Base-by-base conservation (phyloP, 1,140 invertebrate species). In the Hylyphantes graminicola region DNA sequence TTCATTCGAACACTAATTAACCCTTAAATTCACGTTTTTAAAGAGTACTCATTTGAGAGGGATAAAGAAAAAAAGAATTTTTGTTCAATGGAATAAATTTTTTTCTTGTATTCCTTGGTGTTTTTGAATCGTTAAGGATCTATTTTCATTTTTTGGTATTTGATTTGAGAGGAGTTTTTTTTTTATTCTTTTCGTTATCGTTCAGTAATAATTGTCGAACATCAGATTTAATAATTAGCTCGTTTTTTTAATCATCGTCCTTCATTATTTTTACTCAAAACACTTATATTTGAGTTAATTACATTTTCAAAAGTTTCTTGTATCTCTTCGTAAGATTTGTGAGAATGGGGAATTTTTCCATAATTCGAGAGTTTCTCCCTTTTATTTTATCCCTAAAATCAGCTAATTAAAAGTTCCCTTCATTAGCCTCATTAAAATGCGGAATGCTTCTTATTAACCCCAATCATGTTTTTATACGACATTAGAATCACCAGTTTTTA, bases 221-320 rank as follows among this genome's bases (percentile, higher is more conserved):
- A 81, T 81, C 67, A 81, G 67, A 81, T 81, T 81, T 81, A 81
- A 81, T 81, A 81, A 72, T 81, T 81, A 81, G 68, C 68, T 55
- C 9, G 17, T 77, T 78, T 78, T 77, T 48, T 63, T 10, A 59
- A 11, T 67, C 63, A 35, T 64, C 51, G 51, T 55, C 50, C 63
- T 51, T 63, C 51, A 61, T 72, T 61, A 51, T 63, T 81, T 81
- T 72, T 61, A 73, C 67, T 55, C 35, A 35, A 63, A 81, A 81
- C 63, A 72, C 78, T 81, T 68, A 81, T 81, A 81, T 81, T 15
- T 67, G 54, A 81, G 78, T 81, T 81, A 81, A 81, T 81, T 81
- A 81, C 78, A 72, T 81, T 81, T 81, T 81, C 67, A 81, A 81
- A 81, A 81, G 78, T 81, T 81, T 81, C 78, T 78, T 78, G 75